Conservation (phyloP, 2,888 invertebrate species). For the Molanna angustata region DNA sequence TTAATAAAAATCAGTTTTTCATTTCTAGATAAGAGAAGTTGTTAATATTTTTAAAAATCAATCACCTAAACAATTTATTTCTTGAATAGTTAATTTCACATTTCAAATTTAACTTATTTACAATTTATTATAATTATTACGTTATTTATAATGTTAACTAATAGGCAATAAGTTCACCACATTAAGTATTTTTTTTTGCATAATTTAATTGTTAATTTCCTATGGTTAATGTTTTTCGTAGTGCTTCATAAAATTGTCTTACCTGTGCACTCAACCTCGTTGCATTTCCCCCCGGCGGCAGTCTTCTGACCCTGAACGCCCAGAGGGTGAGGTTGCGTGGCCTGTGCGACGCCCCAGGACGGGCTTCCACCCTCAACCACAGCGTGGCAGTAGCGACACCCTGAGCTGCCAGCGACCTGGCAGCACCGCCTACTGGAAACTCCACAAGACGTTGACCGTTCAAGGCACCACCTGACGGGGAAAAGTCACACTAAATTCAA, state of each 20-base stretch:
- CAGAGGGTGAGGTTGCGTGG: constrained; percentile 62
- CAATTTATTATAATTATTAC: too few species aligned
- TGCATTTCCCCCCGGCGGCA: constrained; percentile 55
- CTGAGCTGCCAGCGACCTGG: constrained; percentile 56
- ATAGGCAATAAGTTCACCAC: too few species aligned
- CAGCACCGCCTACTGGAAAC: constrained; percentile 61
- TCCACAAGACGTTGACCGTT: constrained; percentile 84
- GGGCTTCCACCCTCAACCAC: constrained; percentile 56
- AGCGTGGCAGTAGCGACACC: constrained; percentile 76
- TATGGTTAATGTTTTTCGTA: too few species aligned
- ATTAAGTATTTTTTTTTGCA: too few species aligned
- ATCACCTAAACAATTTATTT: too few species aligned
- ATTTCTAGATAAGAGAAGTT: too few species aligned
- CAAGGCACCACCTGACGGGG: constrained; percentile 67
- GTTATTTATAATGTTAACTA: too few species aligned
- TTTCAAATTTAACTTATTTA: too few species aligned
- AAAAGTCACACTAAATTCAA: background rate
- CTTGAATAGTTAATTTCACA: too few species aligned
- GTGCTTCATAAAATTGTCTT: constrained; percentile 34
- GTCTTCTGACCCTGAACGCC: constrained; percentile 63
- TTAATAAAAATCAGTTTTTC: too few species aligned
- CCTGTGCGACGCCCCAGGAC: constrained; percentile 37
- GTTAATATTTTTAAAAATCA: too few species aligned
- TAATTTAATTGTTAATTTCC: too few species aligned
- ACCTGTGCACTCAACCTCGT: constrained; percentile 62